Conservation (phyloP, 1,140 invertebrate genomes). For the Trichomalopsis sarcophagae region DNA sequence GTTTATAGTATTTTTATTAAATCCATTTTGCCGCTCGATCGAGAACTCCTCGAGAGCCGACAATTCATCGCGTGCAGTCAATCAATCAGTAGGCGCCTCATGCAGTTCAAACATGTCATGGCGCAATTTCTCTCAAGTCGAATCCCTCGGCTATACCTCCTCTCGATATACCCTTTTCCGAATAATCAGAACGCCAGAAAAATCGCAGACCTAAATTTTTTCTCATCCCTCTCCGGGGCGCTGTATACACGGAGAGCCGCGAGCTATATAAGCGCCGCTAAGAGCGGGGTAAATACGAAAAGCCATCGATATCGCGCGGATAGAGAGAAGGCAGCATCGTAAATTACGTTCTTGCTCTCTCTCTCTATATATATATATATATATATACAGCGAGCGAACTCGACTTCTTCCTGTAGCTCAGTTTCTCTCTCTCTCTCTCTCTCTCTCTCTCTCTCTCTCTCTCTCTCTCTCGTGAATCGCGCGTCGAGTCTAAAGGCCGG, state of each 20-base stretch:
- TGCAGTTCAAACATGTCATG: background rate
- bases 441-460: too few species aligned
- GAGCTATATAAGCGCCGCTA: too few species aligned
- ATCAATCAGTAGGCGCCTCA: background rate
- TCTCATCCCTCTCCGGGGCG: background rate
- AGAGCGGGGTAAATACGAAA: too few species aligned
- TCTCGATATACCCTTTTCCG: background rate
- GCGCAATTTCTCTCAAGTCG: background rate
- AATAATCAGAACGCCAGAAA: background rate
- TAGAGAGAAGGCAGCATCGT: background rate
- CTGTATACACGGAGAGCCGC: too few species aligned
- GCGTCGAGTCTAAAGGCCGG: background rate
- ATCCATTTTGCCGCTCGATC: background rate
- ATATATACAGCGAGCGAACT: background rate
- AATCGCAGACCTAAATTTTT: background rate
- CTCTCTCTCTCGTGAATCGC: background rate
- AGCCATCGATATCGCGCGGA: too few species aligned
- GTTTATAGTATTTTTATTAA: too few species aligned
- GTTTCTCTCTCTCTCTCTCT: too few species aligned
- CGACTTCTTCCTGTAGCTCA: background rate
- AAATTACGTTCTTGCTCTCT: background rate
- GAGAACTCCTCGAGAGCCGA: background rate
- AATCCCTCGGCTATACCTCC: background rate
- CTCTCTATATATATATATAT: rapidly evolving
- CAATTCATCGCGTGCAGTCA: background rate